Evolutionary conservation across 2,113 vertebrate species (phyloP).

Genomic region (Dunckerocampus dactyliophorus): DNA sequence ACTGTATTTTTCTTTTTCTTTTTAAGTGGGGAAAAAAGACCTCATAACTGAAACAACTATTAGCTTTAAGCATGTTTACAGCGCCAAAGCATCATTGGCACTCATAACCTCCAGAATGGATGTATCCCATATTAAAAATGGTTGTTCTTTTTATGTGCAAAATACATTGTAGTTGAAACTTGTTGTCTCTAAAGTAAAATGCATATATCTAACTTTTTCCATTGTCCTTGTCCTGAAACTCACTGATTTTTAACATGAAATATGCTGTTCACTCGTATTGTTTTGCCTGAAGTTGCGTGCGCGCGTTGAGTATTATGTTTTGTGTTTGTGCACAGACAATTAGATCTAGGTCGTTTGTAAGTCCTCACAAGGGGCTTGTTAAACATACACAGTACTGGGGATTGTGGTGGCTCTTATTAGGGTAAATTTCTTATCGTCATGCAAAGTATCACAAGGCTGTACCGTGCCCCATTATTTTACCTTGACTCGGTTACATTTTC

Average conservation of each 20-base stretch:
- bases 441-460: background rate
- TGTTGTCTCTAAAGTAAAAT: background rate
- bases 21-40: background rate
- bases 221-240: background rate
- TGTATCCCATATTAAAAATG: background rate
- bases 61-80: conserved; percentile 3
- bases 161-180: background rate
- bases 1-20: background rate
- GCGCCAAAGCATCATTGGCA: background rate
- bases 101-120: background rate
- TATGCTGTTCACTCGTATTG: background rate
- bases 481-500: conserved; percentile 17
- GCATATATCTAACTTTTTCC: too few species aligned
- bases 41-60: background rate
- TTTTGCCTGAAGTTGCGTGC: conserved; percentile 22
- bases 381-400: conserved; percentile 13
- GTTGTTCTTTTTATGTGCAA: background rate
- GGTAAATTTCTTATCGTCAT: conserved; percentile 9
- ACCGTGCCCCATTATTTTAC: conserved; percentile 1
- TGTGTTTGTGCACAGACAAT: conserved; percentile 1
- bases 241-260: background rate
- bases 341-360: background rate
- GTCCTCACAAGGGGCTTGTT: conserved; percentile 14
- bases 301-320: background rate
- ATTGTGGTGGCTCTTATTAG: background rate